phyloP scores from a whole-genome alignment of 2,113 vertebrate genomes.

The Grallaria varia region DNA sequence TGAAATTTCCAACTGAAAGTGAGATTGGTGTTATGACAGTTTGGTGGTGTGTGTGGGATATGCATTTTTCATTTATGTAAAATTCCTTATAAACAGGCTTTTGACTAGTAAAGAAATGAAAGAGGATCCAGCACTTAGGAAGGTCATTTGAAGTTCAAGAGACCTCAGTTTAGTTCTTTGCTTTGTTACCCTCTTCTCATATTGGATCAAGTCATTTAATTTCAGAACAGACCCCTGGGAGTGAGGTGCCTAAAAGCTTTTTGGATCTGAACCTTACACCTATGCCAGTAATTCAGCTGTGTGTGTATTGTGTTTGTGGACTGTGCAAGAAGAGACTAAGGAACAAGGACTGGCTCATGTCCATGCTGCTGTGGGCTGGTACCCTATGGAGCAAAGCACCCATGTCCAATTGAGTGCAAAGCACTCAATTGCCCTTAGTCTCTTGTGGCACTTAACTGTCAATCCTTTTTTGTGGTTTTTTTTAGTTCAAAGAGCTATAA shows the following conservation, averaged over 20 bases:
- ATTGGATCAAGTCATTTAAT: neutral
- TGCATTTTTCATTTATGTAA: neutral
- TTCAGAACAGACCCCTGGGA: neutral
- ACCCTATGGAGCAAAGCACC: neutral
- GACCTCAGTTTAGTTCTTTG: neutral
- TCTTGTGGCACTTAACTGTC: neutral
- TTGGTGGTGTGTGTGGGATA: neutral
- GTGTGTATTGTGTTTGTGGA: neutral
- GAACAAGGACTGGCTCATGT: neutral
- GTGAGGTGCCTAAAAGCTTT: neutral
- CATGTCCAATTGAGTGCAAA: neutral
- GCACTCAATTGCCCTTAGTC: neutral
- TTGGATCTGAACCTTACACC: neutral
- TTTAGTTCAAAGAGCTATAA: neutral
- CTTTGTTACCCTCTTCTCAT: neutral
- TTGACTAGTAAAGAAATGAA: neutral
- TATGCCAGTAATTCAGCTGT: neutral
- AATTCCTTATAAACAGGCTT: neutral
- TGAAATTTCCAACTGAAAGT: constrained; percentile 12
- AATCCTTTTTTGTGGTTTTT: neutral
- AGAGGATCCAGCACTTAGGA: neutral
- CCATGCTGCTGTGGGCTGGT: neutral
- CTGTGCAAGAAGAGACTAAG: neutral
- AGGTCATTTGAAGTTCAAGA: neutral
- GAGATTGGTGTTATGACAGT: constrained; percentile 10